Percentiles rank a stretch among this genome's conserved stretches.
phyloP scores from a whole-genome alignment of 2,888 invertebrate genomes.

The Patella caerulea region DNA sequence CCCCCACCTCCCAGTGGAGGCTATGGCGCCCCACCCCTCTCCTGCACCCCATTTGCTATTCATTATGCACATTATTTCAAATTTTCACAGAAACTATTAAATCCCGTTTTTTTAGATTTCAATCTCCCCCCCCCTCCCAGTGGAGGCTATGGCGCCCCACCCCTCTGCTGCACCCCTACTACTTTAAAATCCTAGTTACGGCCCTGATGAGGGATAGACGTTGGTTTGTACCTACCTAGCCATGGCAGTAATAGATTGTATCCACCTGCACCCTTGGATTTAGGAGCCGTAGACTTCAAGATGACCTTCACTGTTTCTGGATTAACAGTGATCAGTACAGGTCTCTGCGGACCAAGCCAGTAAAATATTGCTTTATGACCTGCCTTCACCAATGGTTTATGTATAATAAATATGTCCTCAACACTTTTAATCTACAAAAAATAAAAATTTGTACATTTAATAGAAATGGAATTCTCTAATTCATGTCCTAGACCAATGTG shows the following conservation, averaged over 20 bases:
- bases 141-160: neutral
- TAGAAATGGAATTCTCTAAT: neutral
- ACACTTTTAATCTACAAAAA: slow-evolving; percentile 13
- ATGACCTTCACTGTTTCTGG: slow-evolving; percentile 50
- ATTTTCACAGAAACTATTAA: too few species aligned
- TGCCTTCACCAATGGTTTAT: slow-evolving; percentile 16
- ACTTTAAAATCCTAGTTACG: too few species aligned
- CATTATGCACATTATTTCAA: too few species aligned
- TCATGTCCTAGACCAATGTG: neutral
- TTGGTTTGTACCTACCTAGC: slow-evolving; percentile 38
- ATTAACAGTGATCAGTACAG: slow-evolving; percentile 37
- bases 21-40: too few species aligned
- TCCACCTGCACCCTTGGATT: slow-evolving; percentile 32
- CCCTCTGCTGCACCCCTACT: too few species aligned
- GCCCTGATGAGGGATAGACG: too few species aligned
- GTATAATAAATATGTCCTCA: slow-evolving; percentile 7
- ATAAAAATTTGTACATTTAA: neutral
- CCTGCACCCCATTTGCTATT: too few species aligned
- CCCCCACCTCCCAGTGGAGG: too few species aligned
- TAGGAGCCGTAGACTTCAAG: slow-evolving; percentile 44
- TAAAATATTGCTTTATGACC: slow-evolving; percentile 13
- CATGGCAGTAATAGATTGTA: slow-evolving; percentile 44
- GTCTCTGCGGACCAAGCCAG: slow-evolving; percentile 36
- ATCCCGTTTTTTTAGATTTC: too few species aligned
- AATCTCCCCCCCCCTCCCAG: neutral